Percentiles rank a stretch among this genome's conserved stretches.
Conservation (phyloP, 2,888 invertebrate genomes). For the Mythimna vitellina region DNA sequence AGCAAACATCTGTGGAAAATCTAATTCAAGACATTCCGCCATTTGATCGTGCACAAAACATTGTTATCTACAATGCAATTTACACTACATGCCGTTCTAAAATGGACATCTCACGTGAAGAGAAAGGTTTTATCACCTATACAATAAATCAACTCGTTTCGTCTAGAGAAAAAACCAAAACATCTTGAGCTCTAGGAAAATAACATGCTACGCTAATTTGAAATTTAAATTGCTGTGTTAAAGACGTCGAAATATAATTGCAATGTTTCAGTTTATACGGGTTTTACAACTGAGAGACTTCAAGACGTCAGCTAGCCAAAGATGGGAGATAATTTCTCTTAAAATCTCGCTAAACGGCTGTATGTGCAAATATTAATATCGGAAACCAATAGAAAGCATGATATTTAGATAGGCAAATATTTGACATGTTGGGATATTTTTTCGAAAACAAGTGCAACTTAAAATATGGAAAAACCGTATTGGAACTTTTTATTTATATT, state of each 20-base stretch:
- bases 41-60: conserved; percentile 54
- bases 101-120: conserved; percentile 64
- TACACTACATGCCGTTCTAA: conserved; percentile 61
- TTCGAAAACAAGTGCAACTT: conserved; percentile 21
- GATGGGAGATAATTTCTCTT: conserved; percentile 63
- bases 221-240: conserved; percentile 19
- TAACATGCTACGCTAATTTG: conserved; percentile 23
- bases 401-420: conserved; percentile 59
- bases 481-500: conserved; percentile 34
- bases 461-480: conserved; percentile 7
- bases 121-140: conserved; percentile 67
- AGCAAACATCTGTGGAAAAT: conserved; percentile 23
- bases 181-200: conserved; percentile 36
- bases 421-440: conserved; percentile 18
- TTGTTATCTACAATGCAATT: conserved; percentile 64
- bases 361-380: conserved; percentile 62
- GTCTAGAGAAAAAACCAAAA: conserved; percentile 42
- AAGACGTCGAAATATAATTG: conserved; percentile 2
- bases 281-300: conserved; percentile 43
- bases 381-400: conserved; percentile 76
- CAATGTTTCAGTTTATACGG: not conserved
- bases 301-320: conserved; percentile 43
- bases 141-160: conserved; percentile 65
- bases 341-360: conserved; percentile 62
- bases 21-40: conserved; percentile 41